A percentile compares a stretch with the other conserved stretches of the same genome.
Evolutionary conservation across 2,113 vertebrate species (phyloP).

Genomic region (Barnardius zonarius): DNA sequence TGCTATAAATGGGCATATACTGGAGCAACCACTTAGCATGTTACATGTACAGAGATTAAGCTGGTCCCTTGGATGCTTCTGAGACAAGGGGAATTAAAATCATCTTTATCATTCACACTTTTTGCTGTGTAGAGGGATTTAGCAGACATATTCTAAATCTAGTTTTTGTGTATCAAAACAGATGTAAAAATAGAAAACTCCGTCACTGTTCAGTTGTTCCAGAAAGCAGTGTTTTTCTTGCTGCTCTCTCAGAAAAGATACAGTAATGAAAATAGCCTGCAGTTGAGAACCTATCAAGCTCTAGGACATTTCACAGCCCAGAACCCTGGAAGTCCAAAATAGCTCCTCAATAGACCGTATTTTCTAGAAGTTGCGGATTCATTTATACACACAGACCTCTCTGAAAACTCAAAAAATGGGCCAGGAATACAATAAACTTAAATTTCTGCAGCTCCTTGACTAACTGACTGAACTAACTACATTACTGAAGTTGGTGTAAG

Average conservation of each 20-base stretch:
- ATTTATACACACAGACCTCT: background rate
- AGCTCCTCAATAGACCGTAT: background rate
- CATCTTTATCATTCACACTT: background rate
- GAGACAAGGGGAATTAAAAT: background rate
- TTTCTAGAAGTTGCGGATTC: background rate
- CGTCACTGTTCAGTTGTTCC: background rate
- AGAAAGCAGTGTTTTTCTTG: constrained; percentile 5
- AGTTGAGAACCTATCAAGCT: background rate
- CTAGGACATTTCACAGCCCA: background rate
- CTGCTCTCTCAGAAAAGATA: background rate
- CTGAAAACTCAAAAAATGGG: background rate
- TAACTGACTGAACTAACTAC: background rate
- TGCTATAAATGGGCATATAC: background rate
- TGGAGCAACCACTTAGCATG: background rate
- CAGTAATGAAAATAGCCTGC: background rate
- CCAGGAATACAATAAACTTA: background rate
- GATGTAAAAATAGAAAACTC: constrained; percentile 18
- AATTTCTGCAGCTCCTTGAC: background rate
- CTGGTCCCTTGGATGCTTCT: background rate
- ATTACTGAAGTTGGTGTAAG: background rate
- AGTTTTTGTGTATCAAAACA: background rate
- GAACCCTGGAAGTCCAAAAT: background rate
- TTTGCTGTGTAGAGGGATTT: background rate
- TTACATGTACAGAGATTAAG: background rate
- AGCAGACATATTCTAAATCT: background rate